These are phyloP conservation scores for Papilio gigon DNA, from an alignment of 2,888 invertebrate species.

Conservation along the genomic window DNA sequence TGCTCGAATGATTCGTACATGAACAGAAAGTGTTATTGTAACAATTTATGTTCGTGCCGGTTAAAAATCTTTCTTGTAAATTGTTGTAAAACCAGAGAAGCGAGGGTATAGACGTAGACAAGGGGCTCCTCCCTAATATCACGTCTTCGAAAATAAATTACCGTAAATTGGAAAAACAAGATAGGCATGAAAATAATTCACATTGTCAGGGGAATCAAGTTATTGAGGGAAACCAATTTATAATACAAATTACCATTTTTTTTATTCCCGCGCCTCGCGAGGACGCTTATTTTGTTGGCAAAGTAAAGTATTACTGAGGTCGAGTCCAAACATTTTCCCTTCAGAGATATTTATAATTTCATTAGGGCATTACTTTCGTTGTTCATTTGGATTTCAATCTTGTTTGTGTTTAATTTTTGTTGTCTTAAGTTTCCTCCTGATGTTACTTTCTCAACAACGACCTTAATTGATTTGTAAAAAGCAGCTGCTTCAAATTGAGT, in stretches of 20 bases:
- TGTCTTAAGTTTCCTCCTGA: conserved; percentile 19
- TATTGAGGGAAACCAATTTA: conserved; percentile 72
- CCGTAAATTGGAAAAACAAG: conserved; percentile 71
- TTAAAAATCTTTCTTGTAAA: not conserved
- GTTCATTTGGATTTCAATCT: conserved; percentile 34
- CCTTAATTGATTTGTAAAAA: not conserved
- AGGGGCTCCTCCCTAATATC: conserved; percentile 43
- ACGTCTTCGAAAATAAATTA: conserved; percentile 60
- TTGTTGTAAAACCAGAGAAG: conserved; percentile 17
- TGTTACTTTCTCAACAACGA: not conserved
- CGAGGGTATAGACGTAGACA: conserved; percentile 16
- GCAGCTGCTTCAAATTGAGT: not conserved
- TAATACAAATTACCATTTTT: conserved; percentile 59
- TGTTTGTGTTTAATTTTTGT: conserved; percentile 28
- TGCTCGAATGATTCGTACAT: too few species aligned
- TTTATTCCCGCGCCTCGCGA: conserved; percentile 42
- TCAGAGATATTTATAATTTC: conserved; percentile 35
- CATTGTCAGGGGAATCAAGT: conserved; percentile 71
- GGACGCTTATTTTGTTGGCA: conserved; percentile 43
- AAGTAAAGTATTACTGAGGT: conserved; percentile 34
- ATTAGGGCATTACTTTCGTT: conserved; percentile 34
- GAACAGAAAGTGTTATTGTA: too few species aligned
- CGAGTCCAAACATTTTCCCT: conserved; percentile 27
- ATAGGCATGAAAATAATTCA: conserved; percentile 71
- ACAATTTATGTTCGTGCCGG: too few species aligned